Evolutionary conservation across 2,888 invertebrate species (phyloP).

Genomic region (Lasioglossum leucozonium): DNA sequence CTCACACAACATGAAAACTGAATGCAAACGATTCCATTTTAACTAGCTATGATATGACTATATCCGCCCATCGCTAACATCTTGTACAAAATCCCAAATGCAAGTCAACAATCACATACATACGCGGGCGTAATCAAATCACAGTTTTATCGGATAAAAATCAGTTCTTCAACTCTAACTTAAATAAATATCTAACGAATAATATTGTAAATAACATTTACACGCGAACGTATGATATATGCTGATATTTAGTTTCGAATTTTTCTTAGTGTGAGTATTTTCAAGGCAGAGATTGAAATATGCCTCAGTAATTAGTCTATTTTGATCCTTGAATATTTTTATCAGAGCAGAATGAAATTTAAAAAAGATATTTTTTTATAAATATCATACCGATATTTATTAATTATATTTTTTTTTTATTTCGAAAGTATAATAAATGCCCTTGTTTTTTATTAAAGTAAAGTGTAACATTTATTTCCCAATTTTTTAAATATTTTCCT

Average conservation of each 20-base stretch:
- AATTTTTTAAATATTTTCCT: background rate
- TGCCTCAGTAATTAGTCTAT: background rate
- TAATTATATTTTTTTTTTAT: background rate
- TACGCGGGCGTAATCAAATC: slow-evolving; percentile 77
- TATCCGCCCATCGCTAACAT: slow-evolving; percentile 82
- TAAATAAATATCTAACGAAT: slow-evolving; percentile 71
- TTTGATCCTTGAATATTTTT: slow-evolving; percentile 9
- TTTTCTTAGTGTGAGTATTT: slow-evolving; percentile 38
- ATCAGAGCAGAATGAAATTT: slow-evolving; percentile 10
- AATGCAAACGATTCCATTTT: slow-evolving; percentile 75
- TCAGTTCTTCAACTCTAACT: slow-evolving; percentile 72
- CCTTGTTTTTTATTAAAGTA: background rate
- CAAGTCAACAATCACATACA: slow-evolving; percentile 68
- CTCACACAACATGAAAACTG: slow-evolving; percentile 66
- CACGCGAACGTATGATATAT: slow-evolving; percentile 38
- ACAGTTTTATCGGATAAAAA: slow-evolving; percentile 76
- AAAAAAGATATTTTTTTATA: background rate
- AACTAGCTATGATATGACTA: slow-evolving; percentile 82
- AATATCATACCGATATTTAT: background rate
- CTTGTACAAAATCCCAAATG: slow-evolving; percentile 65
- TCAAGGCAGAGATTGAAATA: slow-evolving; percentile 22
- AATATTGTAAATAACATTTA: slow-evolving; percentile 40
- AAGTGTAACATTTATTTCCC: background rate
- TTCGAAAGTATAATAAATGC: background rate
- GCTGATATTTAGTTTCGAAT: slow-evolving; percentile 31